Percentiles rank a stretch among this genome's conserved stretches.
phyloP scores from a whole-genome alignment of 2,797 vertebrate genomes.

The Myripristis jacobus region DNA sequence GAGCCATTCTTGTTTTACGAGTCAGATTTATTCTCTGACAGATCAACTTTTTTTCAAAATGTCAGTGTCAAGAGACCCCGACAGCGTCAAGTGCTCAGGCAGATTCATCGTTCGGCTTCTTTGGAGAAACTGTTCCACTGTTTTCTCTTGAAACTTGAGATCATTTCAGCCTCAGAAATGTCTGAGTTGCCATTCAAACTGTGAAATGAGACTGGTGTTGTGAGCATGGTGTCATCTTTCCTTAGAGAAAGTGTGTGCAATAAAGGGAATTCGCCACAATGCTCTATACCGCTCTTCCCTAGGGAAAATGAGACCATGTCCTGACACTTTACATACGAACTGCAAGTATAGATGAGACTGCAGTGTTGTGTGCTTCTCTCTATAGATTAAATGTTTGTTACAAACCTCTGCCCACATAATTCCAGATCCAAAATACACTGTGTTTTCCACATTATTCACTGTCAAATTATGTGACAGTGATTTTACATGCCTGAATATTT shows the following conservation, averaged over 20 bases:
- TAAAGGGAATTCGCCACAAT: conserved; percentile 14
- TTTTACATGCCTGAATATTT: no score
- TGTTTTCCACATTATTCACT: no score
- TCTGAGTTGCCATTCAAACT: conserved; percentile 21
- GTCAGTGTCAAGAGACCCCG: conserved; percentile 60
- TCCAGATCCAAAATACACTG: no score
- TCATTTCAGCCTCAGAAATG: conserved; percentile 25
- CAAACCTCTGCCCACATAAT: no score
- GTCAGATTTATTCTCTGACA: conserved; percentile 63
- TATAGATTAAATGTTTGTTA: no score
- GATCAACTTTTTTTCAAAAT: conserved; percentile 70
- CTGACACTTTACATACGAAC: background rate
- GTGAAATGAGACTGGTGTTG: conserved; percentile 9
- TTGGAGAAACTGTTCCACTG: conserved; percentile 48
- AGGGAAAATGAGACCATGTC: conserved; percentile 1
- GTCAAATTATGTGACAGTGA: no score
- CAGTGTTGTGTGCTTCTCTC: conserved; percentile 19
- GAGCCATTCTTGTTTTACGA: conserved; percentile 59
- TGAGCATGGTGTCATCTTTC: conserved; percentile 18
- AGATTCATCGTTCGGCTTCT: conserved; percentile 49
- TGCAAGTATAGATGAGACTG: conserved; percentile 5
- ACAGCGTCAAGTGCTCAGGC: conserved; percentile 30
- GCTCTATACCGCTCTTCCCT: conserved; percentile 12
- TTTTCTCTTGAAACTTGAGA: conserved; percentile 42
- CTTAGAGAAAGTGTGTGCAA: background rate